Conservation (phyloP, 1,140 invertebrate genomes). For the Camponotus pennsylvanicus region DNA sequence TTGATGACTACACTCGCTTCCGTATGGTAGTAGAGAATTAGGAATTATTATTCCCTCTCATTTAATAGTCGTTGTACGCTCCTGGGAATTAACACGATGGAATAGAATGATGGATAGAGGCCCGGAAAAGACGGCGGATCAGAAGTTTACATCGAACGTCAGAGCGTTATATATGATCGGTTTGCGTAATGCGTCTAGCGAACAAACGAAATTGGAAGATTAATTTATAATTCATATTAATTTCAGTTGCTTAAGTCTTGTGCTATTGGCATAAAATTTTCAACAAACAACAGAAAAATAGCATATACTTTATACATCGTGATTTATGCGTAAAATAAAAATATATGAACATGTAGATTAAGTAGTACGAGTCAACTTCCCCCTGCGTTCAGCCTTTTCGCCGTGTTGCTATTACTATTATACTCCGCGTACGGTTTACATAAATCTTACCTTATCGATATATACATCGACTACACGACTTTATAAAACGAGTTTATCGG, state of each 20-base stretch:
- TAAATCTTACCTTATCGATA: conserved; percentile 54
- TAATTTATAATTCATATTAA: conserved; percentile 5
- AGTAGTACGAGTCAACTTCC: conserved; percentile 22
- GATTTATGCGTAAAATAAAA: conserved; percentile 1
- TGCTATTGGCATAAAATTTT: background rate
- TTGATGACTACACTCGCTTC: conserved; percentile 46
- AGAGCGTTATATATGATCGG: background rate
- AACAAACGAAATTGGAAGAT: conserved; percentile 21
- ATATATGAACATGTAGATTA: background rate
- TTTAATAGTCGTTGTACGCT: conserved; percentile 50
- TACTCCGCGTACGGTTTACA: conserved; percentile 12
- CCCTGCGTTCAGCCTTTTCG: background rate
- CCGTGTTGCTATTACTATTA: background rate
- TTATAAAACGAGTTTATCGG: conserved; percentile 53
- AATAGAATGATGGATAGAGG: conserved; percentile 50
- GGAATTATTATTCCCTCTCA: conserved; percentile 59
- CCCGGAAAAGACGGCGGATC: conserved; percentile 36
- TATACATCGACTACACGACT: conserved; percentile 24
- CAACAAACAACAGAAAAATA: background rate
- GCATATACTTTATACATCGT: background rate
- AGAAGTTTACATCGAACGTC: conserved; percentile 19
- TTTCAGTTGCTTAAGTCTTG: background rate
- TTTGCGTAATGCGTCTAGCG: background rate
- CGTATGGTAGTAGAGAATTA: conserved; percentile 32
- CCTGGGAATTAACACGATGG: conserved; percentile 38